Percentiles rank a stretch among this genome's conserved stretches.
phyloP scores from a whole-genome alignment of 23 tunicate species.

The Oikopleura vanhoeffeni region DNA sequence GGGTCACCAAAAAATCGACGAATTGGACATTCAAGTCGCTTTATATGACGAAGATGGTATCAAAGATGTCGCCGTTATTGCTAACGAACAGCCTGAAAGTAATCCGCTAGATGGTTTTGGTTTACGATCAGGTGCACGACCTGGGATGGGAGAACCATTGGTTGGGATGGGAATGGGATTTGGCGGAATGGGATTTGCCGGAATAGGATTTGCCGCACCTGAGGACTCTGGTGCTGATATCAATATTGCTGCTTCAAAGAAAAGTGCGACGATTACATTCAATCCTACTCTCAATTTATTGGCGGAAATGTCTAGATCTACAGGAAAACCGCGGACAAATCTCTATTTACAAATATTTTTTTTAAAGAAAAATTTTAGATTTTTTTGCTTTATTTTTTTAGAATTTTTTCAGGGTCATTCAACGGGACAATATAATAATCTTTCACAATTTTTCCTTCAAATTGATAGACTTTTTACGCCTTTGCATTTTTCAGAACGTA shows the following conservation, averaged over 20 bases:
- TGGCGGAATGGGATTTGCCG: not conserved
- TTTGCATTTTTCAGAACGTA: no score
- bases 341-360: no score
- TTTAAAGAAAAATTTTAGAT: no score
- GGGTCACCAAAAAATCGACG: not conserved
- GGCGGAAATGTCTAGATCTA: not conserved
- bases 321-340: not conserved
- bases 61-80: not conserved
- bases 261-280: not conserved
- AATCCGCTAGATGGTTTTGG: not conserved
- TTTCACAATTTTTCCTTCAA: no score
- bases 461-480: no score
- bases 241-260: not conserved
- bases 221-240: not conserved
- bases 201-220: not conserved
- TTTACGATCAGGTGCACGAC: not conserved
- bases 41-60: not conserved
- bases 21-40: not conserved
- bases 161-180: not conserved
- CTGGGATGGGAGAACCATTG: not conserved
- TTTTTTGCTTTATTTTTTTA: no score
- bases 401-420: no score
- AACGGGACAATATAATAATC: no score
- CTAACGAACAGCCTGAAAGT: not conserved
- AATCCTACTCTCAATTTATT: not conserved